Percentiles rank a stretch among this genome's conserved stretches.
Evolutionary conservation across 2,888 invertebrate species (phyloP).

Genomic region (Lamellibrachia columna): DNA sequence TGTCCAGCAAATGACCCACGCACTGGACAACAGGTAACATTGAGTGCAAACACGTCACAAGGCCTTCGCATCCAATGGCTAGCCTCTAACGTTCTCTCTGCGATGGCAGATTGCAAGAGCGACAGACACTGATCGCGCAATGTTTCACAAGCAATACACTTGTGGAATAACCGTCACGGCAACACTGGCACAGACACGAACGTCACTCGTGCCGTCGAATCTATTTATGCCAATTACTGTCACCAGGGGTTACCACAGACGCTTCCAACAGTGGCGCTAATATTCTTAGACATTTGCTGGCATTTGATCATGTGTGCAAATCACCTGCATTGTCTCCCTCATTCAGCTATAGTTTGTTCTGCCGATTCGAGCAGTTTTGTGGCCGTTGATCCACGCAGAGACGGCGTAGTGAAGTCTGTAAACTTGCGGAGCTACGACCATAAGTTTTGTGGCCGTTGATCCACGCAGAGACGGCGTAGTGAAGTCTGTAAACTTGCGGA

Average conservation of each 20-base stretch:
- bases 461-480: background rate
- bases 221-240: background rate
- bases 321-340: background rate
- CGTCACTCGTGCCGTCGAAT: background rate
- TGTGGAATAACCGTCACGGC: background rate
- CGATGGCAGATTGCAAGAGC: background rate
- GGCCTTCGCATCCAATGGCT: background rate
- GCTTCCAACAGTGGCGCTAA: background rate
- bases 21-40: conserved; percentile 16
- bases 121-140: background rate
- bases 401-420: background rate
- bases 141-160: background rate
- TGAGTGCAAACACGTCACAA: background rate
- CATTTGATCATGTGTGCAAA: background rate
- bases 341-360: background rate
- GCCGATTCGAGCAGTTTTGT: background rate
- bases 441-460: background rate
- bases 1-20: conserved; percentile 12
- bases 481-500: background rate
- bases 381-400: background rate
- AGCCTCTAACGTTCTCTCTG: background rate
- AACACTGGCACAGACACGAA: background rate
- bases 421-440: background rate
- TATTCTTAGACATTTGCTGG: background rate
- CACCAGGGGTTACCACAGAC: background rate